Evolutionary conservation across 2,797 vertebrate genomes (phyloP).

Genomic region (Acomys russatus): DNA sequence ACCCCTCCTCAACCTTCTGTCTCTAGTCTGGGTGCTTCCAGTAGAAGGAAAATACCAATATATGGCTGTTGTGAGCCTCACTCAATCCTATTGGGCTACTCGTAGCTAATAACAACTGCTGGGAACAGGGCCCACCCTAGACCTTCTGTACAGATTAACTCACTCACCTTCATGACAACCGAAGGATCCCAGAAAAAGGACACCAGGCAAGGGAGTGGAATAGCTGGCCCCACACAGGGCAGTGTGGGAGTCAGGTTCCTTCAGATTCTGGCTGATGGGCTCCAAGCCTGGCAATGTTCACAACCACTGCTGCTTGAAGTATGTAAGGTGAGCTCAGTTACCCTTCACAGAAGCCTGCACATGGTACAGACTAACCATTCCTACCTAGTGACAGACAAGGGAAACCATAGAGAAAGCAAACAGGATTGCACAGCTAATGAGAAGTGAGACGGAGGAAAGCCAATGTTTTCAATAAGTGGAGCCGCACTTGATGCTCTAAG

Average conservation of each 20-base stretch:
- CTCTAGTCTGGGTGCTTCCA: background rate
- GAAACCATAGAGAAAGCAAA: background rate
- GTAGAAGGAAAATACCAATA: background rate
- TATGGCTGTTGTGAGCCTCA: background rate
- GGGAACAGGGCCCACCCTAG: background rate
- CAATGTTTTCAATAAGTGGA: background rate
- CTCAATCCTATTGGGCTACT: background rate
- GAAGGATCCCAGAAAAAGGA: background rate
- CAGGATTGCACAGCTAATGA: background rate
- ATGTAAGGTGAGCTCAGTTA: background rate
- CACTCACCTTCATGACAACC: background rate
- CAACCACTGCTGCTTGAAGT: background rate
- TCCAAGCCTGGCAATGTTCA: background rate
- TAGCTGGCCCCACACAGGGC: background rate
- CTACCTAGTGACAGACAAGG: background rate
- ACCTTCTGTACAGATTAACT: background rate
- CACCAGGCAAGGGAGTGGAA: background rate
- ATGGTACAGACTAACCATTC: background rate
- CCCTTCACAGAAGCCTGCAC: conserved; percentile 19
- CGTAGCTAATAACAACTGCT: background rate
- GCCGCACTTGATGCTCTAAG: background rate
- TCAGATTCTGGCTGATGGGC: background rate
- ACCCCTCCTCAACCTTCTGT: background rate
- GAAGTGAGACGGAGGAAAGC: background rate
- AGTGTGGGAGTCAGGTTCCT: background rate